Conservation (phyloP, 2,797 vertebrate genomes). For the Xenops minutus region DNA sequence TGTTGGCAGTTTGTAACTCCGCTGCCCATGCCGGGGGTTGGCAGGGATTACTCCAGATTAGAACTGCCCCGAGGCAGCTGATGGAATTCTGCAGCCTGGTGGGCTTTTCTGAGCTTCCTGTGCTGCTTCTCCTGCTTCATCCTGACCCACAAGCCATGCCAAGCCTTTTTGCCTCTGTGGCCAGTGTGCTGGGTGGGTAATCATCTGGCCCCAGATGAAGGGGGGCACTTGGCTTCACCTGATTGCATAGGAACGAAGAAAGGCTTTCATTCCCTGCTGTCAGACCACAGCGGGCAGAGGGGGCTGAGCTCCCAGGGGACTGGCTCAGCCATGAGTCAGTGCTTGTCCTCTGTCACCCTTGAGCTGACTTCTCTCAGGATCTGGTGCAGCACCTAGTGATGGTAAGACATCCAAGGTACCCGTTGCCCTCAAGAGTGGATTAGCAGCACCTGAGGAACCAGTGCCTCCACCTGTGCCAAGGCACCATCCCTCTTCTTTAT, state of each 20-base stretch:
- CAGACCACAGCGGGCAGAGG: neutral
- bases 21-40: neutral
- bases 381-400: fast-evolving
- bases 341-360: neutral
- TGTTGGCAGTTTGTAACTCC: neutral
- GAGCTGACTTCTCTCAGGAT: neutral
- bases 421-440: neutral
- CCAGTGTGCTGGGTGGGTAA: neutral
- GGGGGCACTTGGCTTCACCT: neutral
- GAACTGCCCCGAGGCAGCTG: neutral
- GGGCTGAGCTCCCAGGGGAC: neutral
- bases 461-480: neutral
- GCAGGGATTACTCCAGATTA: neutral
- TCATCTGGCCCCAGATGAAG: neutral
- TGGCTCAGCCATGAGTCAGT: neutral
- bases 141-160: neutral
- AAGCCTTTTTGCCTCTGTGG: fast-evolving
- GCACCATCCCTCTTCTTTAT: neutral
- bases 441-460: neutral
- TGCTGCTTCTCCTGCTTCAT: neutral
- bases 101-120: neutral
- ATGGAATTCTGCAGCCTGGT: neutral
- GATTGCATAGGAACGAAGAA: fast-evolving
- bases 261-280: neutral
- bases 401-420: neutral